Percentiles rank a stretch among this genome's conserved stretches.
Evolutionary conservation across 2,113 vertebrate genomes (phyloP).

Genomic region (Chlorocebus sabaeus): DNA sequence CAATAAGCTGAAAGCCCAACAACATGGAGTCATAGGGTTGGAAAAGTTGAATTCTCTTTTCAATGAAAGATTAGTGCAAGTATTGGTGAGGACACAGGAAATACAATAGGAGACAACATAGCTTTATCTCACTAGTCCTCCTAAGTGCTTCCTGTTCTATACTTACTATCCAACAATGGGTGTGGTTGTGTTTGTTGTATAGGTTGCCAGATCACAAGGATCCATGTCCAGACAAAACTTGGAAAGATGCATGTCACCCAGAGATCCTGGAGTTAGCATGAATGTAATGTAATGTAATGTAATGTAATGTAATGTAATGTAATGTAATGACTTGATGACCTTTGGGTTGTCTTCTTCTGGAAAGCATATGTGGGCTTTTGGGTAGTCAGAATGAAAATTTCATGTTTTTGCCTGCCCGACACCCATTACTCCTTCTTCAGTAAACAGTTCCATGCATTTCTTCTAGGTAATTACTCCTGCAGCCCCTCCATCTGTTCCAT

Average conservation of each 20-base stretch:
- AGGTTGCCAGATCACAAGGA: not conserved
- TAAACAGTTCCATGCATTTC: not conserved
- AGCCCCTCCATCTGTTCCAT: not conserved
- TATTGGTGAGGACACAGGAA: not conserved
- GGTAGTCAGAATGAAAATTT: not conserved
- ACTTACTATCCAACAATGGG: not conserved
- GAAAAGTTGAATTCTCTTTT: not conserved
- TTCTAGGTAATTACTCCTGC: not conserved
- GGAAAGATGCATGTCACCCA: not conserved
- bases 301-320: no score
- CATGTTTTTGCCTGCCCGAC: not conserved
- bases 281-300: not conserved
- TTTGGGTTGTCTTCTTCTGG: not conserved
- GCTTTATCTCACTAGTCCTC: not conserved
- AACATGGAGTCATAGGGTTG: not conserved
- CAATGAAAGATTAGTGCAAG: not conserved
- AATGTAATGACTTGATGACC: no score
- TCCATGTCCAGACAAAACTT: not conserved
- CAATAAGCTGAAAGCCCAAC: not conserved
- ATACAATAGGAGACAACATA: not conserved
- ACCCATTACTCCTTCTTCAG: not conserved
- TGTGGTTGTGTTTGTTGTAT: not conserved
- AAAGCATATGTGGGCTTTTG: not conserved
- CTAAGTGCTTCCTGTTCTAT: not conserved
- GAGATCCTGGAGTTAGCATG: not conserved